Evolutionary conservation across 2,888 invertebrate genomes (phyloP).

Genomic region (Agriopis leucophaearia): DNA sequence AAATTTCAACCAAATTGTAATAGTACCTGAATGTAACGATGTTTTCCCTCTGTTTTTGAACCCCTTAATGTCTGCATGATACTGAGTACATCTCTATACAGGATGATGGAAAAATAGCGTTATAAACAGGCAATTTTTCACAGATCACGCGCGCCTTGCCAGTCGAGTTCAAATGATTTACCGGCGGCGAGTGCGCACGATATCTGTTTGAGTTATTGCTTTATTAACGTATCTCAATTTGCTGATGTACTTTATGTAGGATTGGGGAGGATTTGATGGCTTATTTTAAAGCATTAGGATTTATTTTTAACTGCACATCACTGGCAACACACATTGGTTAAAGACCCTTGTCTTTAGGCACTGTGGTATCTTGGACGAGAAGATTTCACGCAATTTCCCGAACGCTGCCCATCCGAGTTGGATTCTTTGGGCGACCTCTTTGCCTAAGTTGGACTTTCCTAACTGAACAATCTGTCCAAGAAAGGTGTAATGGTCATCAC

Average conservation of each 20-base stretch:
- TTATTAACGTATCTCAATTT: slow-evolving; percentile 53
- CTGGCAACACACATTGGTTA: no score
- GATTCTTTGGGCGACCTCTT: no score
- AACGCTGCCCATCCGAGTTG: no score
- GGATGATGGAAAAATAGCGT: slow-evolving; percentile 65
- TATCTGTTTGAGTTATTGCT: slow-evolving; percentile 76
- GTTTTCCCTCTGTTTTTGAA: slow-evolving; percentile 42
- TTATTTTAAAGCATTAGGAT: not conserved
- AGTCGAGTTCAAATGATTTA: slow-evolving; percentile 74
- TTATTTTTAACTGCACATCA: no score
- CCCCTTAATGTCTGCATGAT: slow-evolving; percentile 49
- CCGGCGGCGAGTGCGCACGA: slow-evolving; percentile 69
- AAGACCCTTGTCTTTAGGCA: no score
- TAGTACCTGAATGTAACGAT: not conserved
- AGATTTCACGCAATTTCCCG: no score
- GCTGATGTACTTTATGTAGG: slow-evolving; percentile 6
- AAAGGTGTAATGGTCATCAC: no score
- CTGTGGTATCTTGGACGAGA: no score
- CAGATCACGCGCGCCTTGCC: slow-evolving; percentile 64
- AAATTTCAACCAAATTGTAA: not conserved
- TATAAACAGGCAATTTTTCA: slow-evolving; percentile 81
- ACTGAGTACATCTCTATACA: slow-evolving; percentile 59
- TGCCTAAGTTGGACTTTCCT: no score
- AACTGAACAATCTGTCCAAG: no score
- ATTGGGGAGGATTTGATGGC: slow-evolving; percentile 1